Conservation (phyloP, 53 echinoderm and acorn worm genomes). For the Zoroaster sp. region DNA sequence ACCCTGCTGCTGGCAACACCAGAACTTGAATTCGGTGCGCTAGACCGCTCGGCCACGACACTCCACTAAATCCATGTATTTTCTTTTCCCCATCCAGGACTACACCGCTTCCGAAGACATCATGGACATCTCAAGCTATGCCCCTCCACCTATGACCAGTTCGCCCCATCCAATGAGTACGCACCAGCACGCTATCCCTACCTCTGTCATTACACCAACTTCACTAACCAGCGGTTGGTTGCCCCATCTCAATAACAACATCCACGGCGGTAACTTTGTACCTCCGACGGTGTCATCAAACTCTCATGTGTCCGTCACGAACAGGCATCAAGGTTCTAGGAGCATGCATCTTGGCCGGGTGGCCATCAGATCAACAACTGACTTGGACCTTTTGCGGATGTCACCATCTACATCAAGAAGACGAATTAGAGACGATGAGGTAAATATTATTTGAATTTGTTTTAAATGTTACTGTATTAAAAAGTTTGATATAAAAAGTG, state of each 20-base stretch:
- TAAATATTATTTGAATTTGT: conserved; percentile 32
- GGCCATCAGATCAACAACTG: not conserved
- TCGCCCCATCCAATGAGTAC: conserved; percentile 54
- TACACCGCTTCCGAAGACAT: conserved; percentile 95
- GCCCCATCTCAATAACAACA: conserved; percentile 77
- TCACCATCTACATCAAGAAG: conserved; percentile 70
- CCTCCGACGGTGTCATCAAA: conserved; percentile 83
- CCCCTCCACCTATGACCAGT: conserved; percentile 16
- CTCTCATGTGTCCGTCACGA: conserved; percentile 11
- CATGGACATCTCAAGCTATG: conserved; percentile 92
- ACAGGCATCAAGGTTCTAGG: conserved; percentile 12
- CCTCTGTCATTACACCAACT: conserved; percentile 94
- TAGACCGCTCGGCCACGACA: no score
- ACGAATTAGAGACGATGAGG: conserved; percentile 83
- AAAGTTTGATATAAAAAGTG: no score
- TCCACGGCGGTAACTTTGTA: conserved; percentile 91
- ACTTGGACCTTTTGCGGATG: conserved; percentile 82
- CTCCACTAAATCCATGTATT: no score
- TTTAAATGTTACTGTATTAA: not conserved
- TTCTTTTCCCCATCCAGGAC: conserved; percentile 62
- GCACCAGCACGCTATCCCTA: conserved; percentile 87
- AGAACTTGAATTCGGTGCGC: not conserved
- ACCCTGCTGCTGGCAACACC: not conserved
- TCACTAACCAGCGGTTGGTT: conserved; percentile 87
- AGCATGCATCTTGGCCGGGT: conserved; percentile 27